A percentile compares a stretch with the other conserved stretches of the same genome.
Evolutionary conservation across 2,888 invertebrate genomes (phyloP).

Genomic region (Diarsia dahlii): DNA sequence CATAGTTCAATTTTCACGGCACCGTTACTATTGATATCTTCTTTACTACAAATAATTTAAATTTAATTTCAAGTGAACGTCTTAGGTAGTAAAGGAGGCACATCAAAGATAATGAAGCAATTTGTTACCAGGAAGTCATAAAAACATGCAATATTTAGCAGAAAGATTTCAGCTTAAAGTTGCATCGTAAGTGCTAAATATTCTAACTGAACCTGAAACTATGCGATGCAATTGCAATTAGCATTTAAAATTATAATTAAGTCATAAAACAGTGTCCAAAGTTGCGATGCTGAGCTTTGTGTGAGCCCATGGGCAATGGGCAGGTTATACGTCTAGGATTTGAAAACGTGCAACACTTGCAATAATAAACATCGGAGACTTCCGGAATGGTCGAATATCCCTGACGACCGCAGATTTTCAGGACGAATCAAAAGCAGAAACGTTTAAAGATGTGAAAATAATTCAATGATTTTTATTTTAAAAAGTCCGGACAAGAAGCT

Average conservation of each 20-base stretch:
- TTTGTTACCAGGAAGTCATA: slow-evolving; percentile 37
- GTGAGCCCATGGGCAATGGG: too few relatives aligned
- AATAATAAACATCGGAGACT: background rate
- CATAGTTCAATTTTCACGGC: slow-evolving; percentile 1
- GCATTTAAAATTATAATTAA: slow-evolving; percentile 6
- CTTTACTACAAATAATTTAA: background rate
- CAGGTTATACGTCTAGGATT: background rate
- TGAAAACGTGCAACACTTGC: background rate
- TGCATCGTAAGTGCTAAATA: slow-evolving; percentile 12
- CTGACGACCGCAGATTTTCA: background rate
- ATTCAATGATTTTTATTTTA: background rate
- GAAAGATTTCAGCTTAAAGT: slow-evolving; percentile 1
- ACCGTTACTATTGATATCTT: background rate
- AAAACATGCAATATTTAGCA: background rate
- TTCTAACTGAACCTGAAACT: background rate
- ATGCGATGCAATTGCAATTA: background rate
- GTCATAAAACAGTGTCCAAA: slow-evolving; percentile 3
- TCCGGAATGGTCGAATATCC: background rate
- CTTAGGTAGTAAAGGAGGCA: background rate
- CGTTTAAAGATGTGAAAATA: too few relatives aligned
- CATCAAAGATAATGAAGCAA: slow-evolving; percentile 18
- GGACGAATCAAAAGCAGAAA: background rate
- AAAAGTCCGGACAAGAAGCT: background rate
- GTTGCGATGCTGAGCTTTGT: background rate
- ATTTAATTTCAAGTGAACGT: background rate